Evolutionary conservation across 92 coral and sea anemone genomes (phyloP), one percentile per base, ranked within the genome.

Genomic region (Epizoanthus fatuus): DNA sequence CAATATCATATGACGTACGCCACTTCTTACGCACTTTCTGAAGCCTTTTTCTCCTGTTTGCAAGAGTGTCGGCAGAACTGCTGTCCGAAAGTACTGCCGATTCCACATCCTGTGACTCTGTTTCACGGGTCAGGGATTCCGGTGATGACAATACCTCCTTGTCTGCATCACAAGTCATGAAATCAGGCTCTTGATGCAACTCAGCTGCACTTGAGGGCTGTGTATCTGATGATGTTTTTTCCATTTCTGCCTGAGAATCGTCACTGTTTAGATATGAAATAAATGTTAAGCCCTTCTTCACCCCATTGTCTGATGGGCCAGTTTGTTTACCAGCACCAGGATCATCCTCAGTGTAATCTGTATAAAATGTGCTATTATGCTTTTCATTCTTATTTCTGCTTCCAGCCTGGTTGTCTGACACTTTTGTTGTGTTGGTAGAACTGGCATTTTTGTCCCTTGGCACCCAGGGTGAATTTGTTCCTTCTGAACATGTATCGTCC

Each of bases 1-100:
- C 82, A 5, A 77, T 77, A 42, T 77, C 82, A 44, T 62, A 77
- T 15, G 82, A 77, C 5, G 82, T 77, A 19, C 38, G 56, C 69
- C 69, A 77, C 14, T 77, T 77, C 9, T 57, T 10, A 6, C 71
- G 69, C 70, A 77, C 63, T 62, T 77, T 77, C 4, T 58, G 59
- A 4, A 77, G 69, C 32, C 69, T 62, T 35, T 62, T 60, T 40
- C 82, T 77, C 54, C 71, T 77, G 39, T 12, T 44, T 3, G 69
- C 54, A 44, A 77, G 25, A 54, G 10, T 77, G 19, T 39, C 63
- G 37, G 10, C 40, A 40, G 11, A 17, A 59, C 4, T 60, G 15
- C 37, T 77, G 65, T n/a, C 70, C 39, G 42, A 19, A 39, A n/a
- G 10, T 13, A 3, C 71, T 29, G 16, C 58, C 8, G 80, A 15